Evolutionary conservation across 2,113 vertebrate genomes (phyloP).

Genomic region (Notechis scutatus): DNA sequence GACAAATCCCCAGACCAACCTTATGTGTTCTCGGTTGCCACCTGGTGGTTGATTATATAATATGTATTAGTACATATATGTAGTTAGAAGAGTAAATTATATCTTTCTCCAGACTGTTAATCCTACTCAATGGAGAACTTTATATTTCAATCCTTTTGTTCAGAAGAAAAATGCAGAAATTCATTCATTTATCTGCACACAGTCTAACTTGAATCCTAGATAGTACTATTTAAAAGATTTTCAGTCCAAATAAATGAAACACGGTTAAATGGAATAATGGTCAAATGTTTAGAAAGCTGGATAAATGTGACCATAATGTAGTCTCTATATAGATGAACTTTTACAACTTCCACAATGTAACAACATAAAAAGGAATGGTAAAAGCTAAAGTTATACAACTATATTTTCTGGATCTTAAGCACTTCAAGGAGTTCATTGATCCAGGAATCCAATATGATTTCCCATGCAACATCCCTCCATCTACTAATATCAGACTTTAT

Average conservation of each 20-base stretch:
- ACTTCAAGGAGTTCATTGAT: not conserved
- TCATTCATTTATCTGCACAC: not conserved
- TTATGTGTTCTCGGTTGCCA: not conserved
- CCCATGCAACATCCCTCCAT: not conserved
- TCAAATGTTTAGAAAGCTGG: not conserved
- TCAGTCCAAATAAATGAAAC: not conserved
- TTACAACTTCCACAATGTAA: not conserved
- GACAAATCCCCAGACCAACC: not conserved
- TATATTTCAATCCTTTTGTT: not conserved
- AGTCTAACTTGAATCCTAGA: not conserved
- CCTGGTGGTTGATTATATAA: constrained; percentile 13
- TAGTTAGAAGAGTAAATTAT: not conserved
- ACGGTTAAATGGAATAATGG: not conserved
- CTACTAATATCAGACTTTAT: not conserved
- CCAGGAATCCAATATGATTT: not conserved
- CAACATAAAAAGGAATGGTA: not conserved
- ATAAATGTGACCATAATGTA: not conserved
- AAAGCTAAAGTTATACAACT: not conserved
- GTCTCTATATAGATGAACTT: not conserved
- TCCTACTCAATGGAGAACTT: not conserved
- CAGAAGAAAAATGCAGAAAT: not conserved
- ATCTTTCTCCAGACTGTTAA: not conserved
- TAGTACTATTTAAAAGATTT: not conserved
- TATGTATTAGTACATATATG: not conserved
- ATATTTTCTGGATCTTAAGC: not conserved